A percentile compares a stretch with the other conserved stretches of the same genome.
Conservation (phyloP, 1,140 invertebrate species). For the Drosophila nigromelanica region DNA sequence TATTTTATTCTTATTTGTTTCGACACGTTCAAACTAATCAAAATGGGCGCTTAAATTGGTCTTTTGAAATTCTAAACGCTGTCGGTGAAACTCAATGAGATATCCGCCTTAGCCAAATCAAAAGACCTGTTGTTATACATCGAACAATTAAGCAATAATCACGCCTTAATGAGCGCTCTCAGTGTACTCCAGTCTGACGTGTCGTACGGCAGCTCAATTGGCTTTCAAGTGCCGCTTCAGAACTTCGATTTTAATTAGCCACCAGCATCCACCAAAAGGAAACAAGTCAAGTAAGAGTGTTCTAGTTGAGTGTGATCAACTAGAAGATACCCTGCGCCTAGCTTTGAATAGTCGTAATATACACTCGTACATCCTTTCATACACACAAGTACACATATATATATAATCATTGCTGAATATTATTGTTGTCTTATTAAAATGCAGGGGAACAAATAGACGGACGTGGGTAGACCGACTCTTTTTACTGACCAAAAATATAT, state of each 20-base stretch:
- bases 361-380: no score
- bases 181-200: slow-evolving; percentile 33
- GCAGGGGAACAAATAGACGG: no score
- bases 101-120: slow-evolving; percentile 65
- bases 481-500: no score
- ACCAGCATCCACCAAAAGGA: slow-evolving; percentile 37
- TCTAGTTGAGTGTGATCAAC: neutral
- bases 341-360: no score
- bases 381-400: no score
- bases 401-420: no score
- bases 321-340: neutral
- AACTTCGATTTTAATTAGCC: slow-evolving; percentile 68
- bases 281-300: neutral
- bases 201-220: slow-evolving; percentile 48
- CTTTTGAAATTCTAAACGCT: slow-evolving; percentile 56
- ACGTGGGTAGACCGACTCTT: no score
- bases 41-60: slow-evolving; percentile 25
- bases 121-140: slow-evolving; percentile 36
- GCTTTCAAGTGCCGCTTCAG: slow-evolving; percentile 71
- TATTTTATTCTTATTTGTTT: neutral
- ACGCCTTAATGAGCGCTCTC: slow-evolving; percentile 70
- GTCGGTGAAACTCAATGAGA: slow-evolving; percentile 40
- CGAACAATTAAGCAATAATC: slow-evolving; percentile 80
- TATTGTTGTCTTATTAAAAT: no score
- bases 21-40: slow-evolving; percentile 6